Base-by-base conservation (phyloP, 1,140 invertebrate genomes). In the Agraylea sexmaculata region DNA sequence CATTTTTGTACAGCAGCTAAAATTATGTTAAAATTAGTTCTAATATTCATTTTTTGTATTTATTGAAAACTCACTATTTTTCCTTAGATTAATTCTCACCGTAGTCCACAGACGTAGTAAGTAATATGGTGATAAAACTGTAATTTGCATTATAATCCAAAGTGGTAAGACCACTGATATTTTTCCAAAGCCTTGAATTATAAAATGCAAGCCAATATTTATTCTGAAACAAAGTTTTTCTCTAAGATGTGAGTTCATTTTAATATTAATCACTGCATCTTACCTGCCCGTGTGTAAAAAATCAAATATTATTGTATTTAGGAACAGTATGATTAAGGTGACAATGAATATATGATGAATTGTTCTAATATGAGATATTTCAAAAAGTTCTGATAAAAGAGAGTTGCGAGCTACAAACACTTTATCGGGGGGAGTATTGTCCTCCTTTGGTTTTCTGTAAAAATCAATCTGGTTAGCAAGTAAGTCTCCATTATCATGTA, bases 321-420 rank as follows among this genome's bases (percentile, higher is more conserved):
- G 56, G 31, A 83, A 68, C 39, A 88, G 69, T 30, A 87, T 66
- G 29, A 88, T 69, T 16, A 90, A 66, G 46, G 82, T 80, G 28
- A 79, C 78, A n/a, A 81, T 68, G 59, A 87, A 88, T 35, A 90
- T 78, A 59, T 91, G 78, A 56, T 87, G 84, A 39, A 91, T 79
- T 0, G 84, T 83, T 52, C 70, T 69, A 43, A 90, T 79, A 58
- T 92, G 86, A 0, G 60, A 59, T 39, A 82, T 75, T 55, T 87
- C 69, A 49, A 87, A 74, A 19, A 91, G 65, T 20, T 83, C 80
- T 2, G 84, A 90, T 41, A 89, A 61, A 12, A 80, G 59, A 1
- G 85, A 88, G 51, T 81, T 74, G 37, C 85, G 64, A 10, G 64
- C 51, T 4, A 71, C 51, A 55, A 87, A 90, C 37, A 77, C 69